phyloP scores from a whole-genome alignment of 2,797 vertebrate species.

The Gallinago nigripennis region DNA sequence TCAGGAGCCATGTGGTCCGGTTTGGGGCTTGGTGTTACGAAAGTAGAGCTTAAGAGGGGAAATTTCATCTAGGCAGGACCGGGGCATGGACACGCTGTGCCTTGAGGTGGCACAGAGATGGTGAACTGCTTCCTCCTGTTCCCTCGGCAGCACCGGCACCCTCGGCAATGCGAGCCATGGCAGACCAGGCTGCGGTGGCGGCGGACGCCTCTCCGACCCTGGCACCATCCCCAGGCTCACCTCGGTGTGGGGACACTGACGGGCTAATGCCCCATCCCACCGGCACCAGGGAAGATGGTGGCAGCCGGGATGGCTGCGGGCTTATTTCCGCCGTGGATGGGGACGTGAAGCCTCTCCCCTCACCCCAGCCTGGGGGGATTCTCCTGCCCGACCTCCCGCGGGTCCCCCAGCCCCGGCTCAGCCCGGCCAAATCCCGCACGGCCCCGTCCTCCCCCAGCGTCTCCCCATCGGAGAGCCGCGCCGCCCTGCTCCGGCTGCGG shows the following conservation, averaged over 20 bases:
- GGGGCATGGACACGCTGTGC: rapidly evolving
- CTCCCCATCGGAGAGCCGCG: constrained; percentile 81
- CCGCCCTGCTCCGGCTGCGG: constrained; percentile 84
- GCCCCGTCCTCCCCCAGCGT: constrained; percentile 84
- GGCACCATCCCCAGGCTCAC: neutral
- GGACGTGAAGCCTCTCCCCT: constrained; percentile 52
- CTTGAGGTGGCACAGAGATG: neutral
- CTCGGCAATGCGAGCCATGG: constrained; percentile 77
- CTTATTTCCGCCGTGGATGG: constrained; percentile 75
- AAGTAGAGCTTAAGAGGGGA: neutral
- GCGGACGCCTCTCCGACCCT: neutral
- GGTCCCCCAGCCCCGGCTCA: constrained; percentile 77
- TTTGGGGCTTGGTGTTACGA: neutral
- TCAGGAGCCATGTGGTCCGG: neutral
- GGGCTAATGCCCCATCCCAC: neutral
- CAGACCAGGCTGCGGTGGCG: constrained; percentile 55
- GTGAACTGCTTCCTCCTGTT: neutral
- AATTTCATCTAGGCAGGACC: neutral
- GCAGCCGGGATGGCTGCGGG: constrained; percentile 74
- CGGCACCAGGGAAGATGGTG: constrained; percentile 46
- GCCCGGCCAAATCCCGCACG: constrained; percentile 86
- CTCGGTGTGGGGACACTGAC: neutral
- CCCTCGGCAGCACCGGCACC: neutral
- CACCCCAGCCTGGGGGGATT: constrained; percentile 46
- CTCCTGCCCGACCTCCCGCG: constrained; percentile 44